Conservation (phyloP, 2,888 invertebrate genomes). For the Gandaritis pyraliata region DNA sequence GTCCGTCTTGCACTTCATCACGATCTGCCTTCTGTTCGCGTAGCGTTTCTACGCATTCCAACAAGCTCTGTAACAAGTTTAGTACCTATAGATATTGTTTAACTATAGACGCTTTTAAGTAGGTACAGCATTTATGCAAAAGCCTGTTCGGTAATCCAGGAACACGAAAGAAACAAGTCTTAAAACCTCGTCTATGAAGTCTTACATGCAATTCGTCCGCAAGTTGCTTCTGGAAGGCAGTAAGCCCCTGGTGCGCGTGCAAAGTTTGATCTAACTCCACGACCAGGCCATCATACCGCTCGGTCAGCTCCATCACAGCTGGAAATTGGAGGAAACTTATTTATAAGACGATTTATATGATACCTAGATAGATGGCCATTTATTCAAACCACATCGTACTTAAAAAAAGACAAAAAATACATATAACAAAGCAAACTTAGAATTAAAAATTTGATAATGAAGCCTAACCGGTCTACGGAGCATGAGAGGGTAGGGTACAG, state of each 20-base stretch:
- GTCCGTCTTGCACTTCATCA: constrained; percentile 69
- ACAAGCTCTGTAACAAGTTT: constrained; percentile 52
- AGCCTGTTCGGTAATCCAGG: no score
- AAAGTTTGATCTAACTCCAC: constrained; percentile 55
- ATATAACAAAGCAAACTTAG: no score
- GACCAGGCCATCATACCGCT: constrained; percentile 58
- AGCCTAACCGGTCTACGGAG: not conserved
- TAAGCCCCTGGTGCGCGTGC: constrained; percentile 53
- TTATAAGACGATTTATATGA: not conserved
- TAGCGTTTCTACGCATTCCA: constrained; percentile 66
- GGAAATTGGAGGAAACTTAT: not conserved
- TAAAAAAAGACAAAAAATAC: no score
- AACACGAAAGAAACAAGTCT: not conserved
- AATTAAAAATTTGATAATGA: no score
- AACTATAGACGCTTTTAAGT: no score
- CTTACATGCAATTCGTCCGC: constrained; percentile 58
- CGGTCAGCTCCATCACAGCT: constrained; percentile 68
- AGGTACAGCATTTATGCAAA: no score
- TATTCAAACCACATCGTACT: no score
- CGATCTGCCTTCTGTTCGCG: constrained; percentile 72
- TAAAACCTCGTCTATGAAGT: not conserved
- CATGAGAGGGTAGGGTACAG: not conserved
- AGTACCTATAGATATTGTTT: not conserved
- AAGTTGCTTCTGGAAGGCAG: constrained; percentile 52
- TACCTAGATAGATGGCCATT: no score